Evolutionary conservation across 2,113 vertebrate species (phyloP).

Genomic region (Microcebus ravelobensis): DNA sequence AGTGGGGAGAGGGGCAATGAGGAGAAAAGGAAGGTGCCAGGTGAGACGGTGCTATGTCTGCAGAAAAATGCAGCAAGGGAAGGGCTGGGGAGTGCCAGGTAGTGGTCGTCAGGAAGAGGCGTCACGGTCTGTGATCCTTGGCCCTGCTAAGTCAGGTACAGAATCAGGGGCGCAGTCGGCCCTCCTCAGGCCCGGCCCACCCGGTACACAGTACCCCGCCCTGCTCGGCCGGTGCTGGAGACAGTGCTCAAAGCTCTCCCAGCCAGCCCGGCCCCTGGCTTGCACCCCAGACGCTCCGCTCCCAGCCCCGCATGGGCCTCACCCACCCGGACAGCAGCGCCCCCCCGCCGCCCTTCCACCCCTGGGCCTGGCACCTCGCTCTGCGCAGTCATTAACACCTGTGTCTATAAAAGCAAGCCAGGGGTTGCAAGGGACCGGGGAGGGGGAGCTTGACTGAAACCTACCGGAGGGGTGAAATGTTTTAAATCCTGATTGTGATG

Average conservation of each 20-base stretch:
- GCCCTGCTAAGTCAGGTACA: not conserved
- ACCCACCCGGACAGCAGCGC: not conserved
- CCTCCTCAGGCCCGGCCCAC: not conserved
- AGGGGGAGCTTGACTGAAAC: not conserved
- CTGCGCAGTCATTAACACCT: not conserved
- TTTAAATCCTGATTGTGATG: not conserved
- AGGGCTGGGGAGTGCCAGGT: rapidly evolving
- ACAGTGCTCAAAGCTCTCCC: too few species aligned
- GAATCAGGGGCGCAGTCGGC: too few species aligned
- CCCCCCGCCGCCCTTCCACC: not conserved
- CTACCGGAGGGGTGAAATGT: not conserved
- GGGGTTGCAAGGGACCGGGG: not conserved
- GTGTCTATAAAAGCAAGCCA: not conserved
- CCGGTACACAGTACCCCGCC: rapidly evolving
- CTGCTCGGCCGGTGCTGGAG: not conserved
- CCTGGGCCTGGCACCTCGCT: not conserved
- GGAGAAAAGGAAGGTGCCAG: not conserved
- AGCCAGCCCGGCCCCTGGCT: not conserved
- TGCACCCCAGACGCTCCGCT: too few species aligned
- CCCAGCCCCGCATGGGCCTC: rapidly evolving
- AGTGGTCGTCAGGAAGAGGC: rapidly evolving
- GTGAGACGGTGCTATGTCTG: too few species aligned
- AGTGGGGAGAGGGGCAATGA: not conserved
- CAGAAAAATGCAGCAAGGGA: not conserved
- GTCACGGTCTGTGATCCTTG: not conserved